Evolutionary conservation across 2,888 invertebrate species (phyloP).

Genomic region (Megalurothrips usitatus): DNA sequence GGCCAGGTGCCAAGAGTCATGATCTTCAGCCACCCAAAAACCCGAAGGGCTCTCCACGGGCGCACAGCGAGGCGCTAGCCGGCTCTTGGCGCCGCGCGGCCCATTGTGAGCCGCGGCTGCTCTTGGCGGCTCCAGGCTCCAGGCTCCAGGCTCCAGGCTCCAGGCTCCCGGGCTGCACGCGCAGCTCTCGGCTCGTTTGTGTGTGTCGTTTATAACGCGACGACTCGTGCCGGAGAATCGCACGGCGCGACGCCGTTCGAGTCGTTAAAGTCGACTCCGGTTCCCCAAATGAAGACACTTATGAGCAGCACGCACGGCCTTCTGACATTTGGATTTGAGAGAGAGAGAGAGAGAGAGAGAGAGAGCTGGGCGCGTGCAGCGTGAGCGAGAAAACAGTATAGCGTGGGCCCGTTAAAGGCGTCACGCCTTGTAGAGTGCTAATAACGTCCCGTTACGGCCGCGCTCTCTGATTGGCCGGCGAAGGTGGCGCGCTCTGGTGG

Average conservation of each 20-base stretch:
- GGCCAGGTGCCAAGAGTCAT: too few species aligned
- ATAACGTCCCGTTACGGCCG: not conserved
- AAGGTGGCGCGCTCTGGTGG: not conserved
- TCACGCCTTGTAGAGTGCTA: not conserved
- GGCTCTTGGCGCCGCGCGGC: too few species aligned
- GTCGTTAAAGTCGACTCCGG: not conserved
- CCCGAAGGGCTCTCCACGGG: too few species aligned
- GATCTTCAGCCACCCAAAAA: too few species aligned
- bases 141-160: too few species aligned
- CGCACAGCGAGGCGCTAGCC: too few species aligned
- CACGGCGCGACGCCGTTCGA: not conserved
- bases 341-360: slow-evolving; percentile 2
- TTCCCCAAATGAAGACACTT: slow-evolving; percentile 17
- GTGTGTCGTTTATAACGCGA: not conserved
- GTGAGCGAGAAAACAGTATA: too few species aligned
- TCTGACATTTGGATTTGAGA: not conserved
- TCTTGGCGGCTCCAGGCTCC: too few species aligned
- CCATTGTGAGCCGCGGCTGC: too few species aligned
- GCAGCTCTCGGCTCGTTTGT: too few species aligned
- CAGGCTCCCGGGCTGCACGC: too few species aligned
- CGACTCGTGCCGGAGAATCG: not conserved
- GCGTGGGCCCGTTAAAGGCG: too few species aligned
- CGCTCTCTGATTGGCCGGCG: not conserved
- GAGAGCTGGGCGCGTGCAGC: not conserved
- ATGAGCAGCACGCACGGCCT: not conserved